Percentiles rank a stretch among this genome's conserved stretches.
These are phyloP conservation scores for Potorous gilbertii DNA, from an alignment of 2,797 vertebrate genomes.

Conservation along the genomic window DNA sequence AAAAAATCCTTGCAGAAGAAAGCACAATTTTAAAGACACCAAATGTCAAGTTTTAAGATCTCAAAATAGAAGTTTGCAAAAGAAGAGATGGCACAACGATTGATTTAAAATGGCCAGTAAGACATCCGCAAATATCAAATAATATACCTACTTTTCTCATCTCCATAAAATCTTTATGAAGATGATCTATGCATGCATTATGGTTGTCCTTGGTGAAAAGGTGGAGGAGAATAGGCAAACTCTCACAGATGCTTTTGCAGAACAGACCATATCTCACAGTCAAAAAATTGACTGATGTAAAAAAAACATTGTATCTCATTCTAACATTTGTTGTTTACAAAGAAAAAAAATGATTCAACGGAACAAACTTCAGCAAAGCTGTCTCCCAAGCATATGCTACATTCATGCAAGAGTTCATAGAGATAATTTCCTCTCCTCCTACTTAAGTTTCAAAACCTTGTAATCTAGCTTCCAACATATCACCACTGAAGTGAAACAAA, in stretches of 20 bases:
- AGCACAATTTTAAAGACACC: not conserved
- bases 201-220: not conserved
- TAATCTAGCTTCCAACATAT: not conserved
- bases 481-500: not conserved
- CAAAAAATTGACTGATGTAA: not conserved
- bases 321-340: not conserved
- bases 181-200: not conserved
- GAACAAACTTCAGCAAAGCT: not conserved
- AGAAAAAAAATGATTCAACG: not conserved
- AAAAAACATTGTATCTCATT: not conserved
- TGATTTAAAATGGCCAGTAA: not conserved
- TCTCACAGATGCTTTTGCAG: not conserved
- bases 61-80: not conserved
- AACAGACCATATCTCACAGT: not conserved
- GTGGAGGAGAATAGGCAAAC: not conserved
- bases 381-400: not conserved
- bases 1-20: not conserved
- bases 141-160: not conserved
- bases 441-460: not conserved
- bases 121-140: not conserved
- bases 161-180: not conserved
- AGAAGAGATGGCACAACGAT: not conserved
- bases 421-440: not conserved
- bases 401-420: not conserved
- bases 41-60: not conserved